A percentile compares a stretch with the other conserved stretches of the same genome.
These are phyloP conservation scores for Pocota personata DNA, from an alignment of 2,888 invertebrate species.

Conservation along the genomic window DNA sequence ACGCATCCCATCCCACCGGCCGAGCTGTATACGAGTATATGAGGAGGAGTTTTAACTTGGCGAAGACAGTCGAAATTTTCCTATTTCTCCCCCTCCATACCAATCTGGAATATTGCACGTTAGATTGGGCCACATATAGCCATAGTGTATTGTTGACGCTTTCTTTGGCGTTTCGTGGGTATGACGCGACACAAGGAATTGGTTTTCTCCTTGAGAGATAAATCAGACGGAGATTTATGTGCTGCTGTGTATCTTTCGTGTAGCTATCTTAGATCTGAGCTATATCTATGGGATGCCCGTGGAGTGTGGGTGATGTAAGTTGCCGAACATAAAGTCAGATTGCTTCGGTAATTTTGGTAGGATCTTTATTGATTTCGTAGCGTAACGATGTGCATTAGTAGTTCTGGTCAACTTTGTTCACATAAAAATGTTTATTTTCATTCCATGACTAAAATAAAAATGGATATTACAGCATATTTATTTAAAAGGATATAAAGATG, in stretches of 20 bases:
- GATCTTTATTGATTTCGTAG: conserved; percentile 53
- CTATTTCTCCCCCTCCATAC: conserved; percentile 1
- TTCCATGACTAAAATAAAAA: neutral
- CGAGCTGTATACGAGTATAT: conserved; percentile 8
- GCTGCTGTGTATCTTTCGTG: conserved; percentile 72
- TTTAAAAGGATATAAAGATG: neutral
- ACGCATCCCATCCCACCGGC: neutral
- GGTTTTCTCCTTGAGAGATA: conserved; percentile 73
- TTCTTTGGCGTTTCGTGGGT: conserved; percentile 51
- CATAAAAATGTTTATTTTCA: neutral
- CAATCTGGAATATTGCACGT: conserved; percentile 58
- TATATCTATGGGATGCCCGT: conserved; percentile 49
- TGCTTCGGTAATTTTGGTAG: conserved; percentile 42
- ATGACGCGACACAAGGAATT: conserved; percentile 64
- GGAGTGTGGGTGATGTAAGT: neutral
- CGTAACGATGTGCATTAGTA: conserved; percentile 22
- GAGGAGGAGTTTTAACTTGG: conserved; percentile 56
- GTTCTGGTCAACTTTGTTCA: conserved; percentile 3
- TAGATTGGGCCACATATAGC: conserved; percentile 40
- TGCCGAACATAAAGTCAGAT: conserved; percentile 42
- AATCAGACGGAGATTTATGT: conserved; percentile 75
- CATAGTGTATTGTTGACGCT: conserved; percentile 68
- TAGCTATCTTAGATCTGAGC: conserved; percentile 63
- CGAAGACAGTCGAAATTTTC: conserved; percentile 61
- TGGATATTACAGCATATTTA: neutral